Evolutionary conservation across 92 coral and sea anemone species (phyloP).

Genomic region (Umimayanthus chanpuru): DNA sequence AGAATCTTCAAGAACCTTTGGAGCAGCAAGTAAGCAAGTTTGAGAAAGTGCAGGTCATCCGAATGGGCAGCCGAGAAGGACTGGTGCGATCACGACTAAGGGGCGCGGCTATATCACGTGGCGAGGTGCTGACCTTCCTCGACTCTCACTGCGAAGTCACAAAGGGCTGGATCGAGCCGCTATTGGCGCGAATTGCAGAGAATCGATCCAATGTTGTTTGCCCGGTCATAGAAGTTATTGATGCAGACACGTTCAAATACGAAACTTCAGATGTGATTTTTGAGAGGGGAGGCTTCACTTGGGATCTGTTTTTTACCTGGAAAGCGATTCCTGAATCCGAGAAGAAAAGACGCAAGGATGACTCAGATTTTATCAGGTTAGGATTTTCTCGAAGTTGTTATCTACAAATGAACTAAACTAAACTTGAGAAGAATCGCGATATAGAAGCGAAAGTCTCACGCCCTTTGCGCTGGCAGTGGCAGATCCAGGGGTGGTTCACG

Average conservation of each 20-base stretch:
- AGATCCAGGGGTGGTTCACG: too few species aligned
- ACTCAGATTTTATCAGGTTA: constrained; percentile 82
- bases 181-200: constrained; percentile 80
- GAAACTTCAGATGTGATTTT: constrained; percentile 83
- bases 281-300: constrained; percentile 87
- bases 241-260: constrained; percentile 82
- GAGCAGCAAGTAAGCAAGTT: constrained; percentile 68
- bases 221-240: constrained; percentile 88
- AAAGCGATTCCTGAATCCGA: constrained; percentile 88
- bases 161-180: constrained; percentile 89
- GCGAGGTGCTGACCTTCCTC: constrained; percentile 80
- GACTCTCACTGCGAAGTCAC: constrained; percentile 94
- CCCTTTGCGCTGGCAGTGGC: too few species aligned
- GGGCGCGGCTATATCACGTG: constrained; percentile 85
- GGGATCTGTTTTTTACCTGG: constrained; percentile 93
- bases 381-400: not conserved
- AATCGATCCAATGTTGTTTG: constrained; percentile 82
- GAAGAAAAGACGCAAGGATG: constrained; percentile 82
- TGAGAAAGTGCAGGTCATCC: constrained; percentile 76
- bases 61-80: constrained; percentile 84
- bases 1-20: constrained; percentile 68
- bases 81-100: constrained; percentile 86
- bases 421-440: too few species aligned
- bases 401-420: too few species aligned
- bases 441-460: too few species aligned